These are phyloP conservation scores for Poecilobothrus nobilitatus DNA, from an alignment of 2,888 invertebrate genomes.

Conservation along the genomic window DNA sequence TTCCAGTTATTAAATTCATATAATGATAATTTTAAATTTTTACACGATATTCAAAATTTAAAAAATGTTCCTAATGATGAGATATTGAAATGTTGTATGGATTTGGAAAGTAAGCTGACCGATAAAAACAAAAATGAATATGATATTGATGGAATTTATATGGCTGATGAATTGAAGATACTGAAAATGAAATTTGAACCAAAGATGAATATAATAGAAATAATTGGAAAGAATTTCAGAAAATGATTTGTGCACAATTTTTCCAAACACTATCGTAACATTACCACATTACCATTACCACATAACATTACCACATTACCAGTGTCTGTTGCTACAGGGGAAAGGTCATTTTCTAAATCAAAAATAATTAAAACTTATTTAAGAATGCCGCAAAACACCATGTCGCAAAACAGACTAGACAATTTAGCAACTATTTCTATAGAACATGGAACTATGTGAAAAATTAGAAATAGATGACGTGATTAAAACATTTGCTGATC, in stretches of 20 bases:
- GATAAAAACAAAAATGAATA: neutral
- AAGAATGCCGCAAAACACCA: neutral
- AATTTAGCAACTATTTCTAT: constrained; percentile 2
- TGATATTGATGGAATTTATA: neutral
- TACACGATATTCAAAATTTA: neutral
- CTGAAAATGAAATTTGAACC: constrained; percentile 1
- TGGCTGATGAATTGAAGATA: neutral
- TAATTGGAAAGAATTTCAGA: neutral
- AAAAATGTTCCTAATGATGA: too few species aligned
- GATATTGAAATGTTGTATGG: too few species aligned
- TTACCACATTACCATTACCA: neutral
- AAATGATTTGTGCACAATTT: constrained; percentile 1
- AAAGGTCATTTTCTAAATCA: neutral
- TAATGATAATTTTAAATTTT: constrained; percentile 7
- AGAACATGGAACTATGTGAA: constrained; percentile 2
- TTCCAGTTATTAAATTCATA: constrained; percentile 7
- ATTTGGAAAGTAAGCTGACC: neutral
- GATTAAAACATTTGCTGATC: constrained; percentile 7
- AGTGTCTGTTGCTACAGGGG: constrained; percentile 1
- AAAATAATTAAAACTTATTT: constrained; percentile 1
- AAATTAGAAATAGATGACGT: constrained; percentile 8
- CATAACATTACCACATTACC: neutral
- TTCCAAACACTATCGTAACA: neutral
- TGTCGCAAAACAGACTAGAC: constrained; percentile 1
- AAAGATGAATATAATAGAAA: neutral